Evolutionary conservation across 2,113 vertebrate species (phyloP).

Genomic region (Elaphurus davidianus): DNA sequence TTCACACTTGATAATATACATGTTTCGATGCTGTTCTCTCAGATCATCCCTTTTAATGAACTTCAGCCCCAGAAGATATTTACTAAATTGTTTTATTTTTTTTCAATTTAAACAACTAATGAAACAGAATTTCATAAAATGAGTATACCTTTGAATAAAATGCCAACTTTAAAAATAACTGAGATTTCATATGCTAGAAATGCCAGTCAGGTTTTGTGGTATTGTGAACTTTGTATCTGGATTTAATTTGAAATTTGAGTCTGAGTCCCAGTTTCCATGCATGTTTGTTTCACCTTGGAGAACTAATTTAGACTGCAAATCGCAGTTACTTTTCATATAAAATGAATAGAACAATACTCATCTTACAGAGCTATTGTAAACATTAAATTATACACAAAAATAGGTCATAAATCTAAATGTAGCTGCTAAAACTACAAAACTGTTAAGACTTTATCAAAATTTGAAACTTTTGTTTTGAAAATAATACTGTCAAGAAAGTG

Average conservation of each 20-base stretch:
- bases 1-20: too few species aligned
- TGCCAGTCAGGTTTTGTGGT: background rate
- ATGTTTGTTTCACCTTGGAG: background rate
- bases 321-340: background rate
- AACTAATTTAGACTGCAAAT: background rate
- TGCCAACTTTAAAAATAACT: background rate
- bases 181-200: background rate
- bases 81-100: constrained; percentile 14
- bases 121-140: background rate
- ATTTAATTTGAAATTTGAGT: background rate
- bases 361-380: background rate
- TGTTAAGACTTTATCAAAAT: background rate
- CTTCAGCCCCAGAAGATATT: background rate
- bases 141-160: background rate
- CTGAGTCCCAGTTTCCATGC: background rate
- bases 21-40: too few species aligned
- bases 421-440: background rate
- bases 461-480: background rate
- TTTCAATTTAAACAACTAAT: background rate
- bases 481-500: background rate
- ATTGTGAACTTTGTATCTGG: background rate
- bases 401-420: background rate
- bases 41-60: constrained; percentile 28
- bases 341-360: background rate
- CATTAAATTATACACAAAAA: background rate